phyloP scores from a whole-genome alignment of 1,140 invertebrate genomes.

The Pogonomyrmex barbatus region DNA sequence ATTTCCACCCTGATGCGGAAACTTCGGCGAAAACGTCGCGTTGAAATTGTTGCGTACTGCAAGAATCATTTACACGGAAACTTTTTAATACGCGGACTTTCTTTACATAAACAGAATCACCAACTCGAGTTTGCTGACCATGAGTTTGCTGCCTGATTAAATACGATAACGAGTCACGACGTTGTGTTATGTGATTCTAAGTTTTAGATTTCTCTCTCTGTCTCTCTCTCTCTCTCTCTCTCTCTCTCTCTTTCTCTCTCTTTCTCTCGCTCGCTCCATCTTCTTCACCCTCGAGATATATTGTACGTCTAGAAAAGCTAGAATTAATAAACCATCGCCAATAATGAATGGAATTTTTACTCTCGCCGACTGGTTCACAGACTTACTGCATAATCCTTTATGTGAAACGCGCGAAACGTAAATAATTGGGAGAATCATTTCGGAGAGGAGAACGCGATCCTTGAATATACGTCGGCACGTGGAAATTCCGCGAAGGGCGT shows the following conservation, averaged over 20 bases:
- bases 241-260: too few species aligned
- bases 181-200: not conserved
- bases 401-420: conserved; percentile 9
- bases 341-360: conserved; percentile 17
- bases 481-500: conserved; percentile 13
- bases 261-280: too few species aligned
- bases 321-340: not conserved
- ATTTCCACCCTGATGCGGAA: not conserved
- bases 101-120: conserved; percentile 22
- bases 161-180: not conserved
- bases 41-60: conserved; percentile 17
- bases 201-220: not conserved
- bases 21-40: conserved; percentile 24
- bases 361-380: not conserved
- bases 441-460: not conserved
- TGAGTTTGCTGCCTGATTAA: not conserved
- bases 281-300: not conserved
- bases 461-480: conserved; percentile 18
- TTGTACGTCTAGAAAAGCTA: not conserved
- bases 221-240: too few species aligned
- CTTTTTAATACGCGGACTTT: conserved; percentile 23
- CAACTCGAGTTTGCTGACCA: not conserved
- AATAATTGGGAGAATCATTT: not conserved
- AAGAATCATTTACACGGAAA: conserved; percentile 34
- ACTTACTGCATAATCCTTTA: conserved; percentile 28